These are phyloP conservation scores for Sphaerodactylus townsendi DNA, from an alignment of 2,113 vertebrate genomes.

Conservation along the genomic window DNA sequence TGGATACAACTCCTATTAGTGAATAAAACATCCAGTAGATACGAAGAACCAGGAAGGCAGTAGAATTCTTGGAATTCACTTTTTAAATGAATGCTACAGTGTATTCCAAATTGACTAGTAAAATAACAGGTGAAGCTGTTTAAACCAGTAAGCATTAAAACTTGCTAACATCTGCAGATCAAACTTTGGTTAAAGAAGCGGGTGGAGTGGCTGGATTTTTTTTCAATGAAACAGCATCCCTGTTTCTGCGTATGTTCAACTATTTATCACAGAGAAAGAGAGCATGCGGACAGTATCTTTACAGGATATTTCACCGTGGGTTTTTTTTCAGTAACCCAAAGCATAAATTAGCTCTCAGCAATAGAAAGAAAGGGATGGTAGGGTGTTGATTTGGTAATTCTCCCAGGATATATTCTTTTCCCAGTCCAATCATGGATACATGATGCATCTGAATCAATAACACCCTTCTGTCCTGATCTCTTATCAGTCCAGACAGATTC, in stretches of 20 bases:
- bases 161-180: not conserved
- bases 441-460: slow-evolving; percentile 47
- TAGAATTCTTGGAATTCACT: not conserved
- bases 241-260: not conserved
- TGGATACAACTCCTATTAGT: no score
- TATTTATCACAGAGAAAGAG: slow-evolving; percentile 15
- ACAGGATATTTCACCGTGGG: slow-evolving; percentile 26
- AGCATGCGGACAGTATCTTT: slow-evolving; percentile 24
- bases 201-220: not conserved
- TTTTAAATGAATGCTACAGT: not conserved
- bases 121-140: not conserved
- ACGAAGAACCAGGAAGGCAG: not conserved
- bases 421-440: not conserved
- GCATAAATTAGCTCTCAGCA: not conserved
- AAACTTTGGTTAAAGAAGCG: not conserved
- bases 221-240: not conserved
- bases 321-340: not conserved
- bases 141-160: not conserved
- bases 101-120: not conserved
- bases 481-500: slow-evolving; percentile 55
- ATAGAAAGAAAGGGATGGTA: not conserved
- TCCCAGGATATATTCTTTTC: slow-evolving; percentile 33
- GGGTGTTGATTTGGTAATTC: slow-evolving; percentile 12
- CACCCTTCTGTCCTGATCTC: slow-evolving; percentile 52
- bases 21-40: not conserved